phyloP scores from a whole-genome alignment of 2,113 vertebrate species.

The Illadopsis cleaveri region DNA sequence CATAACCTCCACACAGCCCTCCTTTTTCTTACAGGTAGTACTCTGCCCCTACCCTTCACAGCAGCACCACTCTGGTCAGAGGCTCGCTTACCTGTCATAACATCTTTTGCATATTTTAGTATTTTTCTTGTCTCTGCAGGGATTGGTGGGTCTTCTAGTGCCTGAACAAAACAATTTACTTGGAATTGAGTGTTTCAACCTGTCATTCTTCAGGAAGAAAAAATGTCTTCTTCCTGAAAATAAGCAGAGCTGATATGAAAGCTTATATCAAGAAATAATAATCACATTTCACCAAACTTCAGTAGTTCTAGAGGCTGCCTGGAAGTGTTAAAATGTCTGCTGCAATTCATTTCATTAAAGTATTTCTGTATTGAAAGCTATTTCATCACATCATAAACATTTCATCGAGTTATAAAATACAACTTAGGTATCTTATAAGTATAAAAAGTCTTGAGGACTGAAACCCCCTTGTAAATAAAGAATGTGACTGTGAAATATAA shows the following conservation, averaged over 20 bases:
- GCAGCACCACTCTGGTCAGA: neutral
- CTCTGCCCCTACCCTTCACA: neutral
- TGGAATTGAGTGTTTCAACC: neutral
- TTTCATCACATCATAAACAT: conserved; percentile 22
- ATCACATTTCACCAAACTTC: neutral
- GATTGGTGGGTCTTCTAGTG: neutral
- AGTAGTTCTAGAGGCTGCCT: neutral
- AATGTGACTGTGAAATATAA: conserved; percentile 51
- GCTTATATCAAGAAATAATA: neutral
- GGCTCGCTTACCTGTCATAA: neutral
- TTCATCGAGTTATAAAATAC: conserved; percentile 8
- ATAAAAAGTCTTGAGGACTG: neutral
- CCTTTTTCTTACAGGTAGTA: neutral
- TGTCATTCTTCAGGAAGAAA: neutral
- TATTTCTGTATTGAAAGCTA: conserved; percentile 9
- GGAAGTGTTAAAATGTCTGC: neutral
- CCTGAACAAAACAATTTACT: neutral
- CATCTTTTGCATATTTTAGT: neutral
- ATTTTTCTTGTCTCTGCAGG: neutral
- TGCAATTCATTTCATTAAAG: neutral
- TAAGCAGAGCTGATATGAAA: neutral
- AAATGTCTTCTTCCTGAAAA: neutral
- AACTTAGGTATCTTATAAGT: neutral
- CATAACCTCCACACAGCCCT: neutral
- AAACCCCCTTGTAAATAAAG: conserved; percentile 42